These are phyloP conservation scores for Porites lobata DNA, from an alignment of 92 coral and sea anemone species.

Conservation along the genomic window DNA sequence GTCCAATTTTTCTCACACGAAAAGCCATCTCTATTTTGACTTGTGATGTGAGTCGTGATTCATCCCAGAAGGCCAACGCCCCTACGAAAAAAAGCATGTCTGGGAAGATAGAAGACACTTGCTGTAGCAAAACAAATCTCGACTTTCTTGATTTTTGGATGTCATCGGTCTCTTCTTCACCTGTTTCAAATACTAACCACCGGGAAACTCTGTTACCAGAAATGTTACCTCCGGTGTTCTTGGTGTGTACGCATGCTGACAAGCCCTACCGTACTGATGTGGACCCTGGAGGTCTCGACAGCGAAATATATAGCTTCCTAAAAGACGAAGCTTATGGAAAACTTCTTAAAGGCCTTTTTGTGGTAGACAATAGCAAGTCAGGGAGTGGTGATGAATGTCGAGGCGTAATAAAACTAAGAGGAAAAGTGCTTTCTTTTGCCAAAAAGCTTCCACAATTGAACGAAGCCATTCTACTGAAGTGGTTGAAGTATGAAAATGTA, in stretches of 20 bases:
- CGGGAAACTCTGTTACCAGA: not conserved
- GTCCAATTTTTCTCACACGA: slow-evolving; percentile 68
- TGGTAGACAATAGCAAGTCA: slow-evolving; percentile 64
- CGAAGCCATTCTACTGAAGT: slow-evolving; percentile 48
- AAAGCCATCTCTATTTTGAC: slow-evolving; percentile 68
- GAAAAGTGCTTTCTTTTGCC: slow-evolving; percentile 29
- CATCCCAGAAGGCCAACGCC: slow-evolving; percentile 45
- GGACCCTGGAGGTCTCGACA: slow-evolving; percentile 31
- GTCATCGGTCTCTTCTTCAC: slow-evolving; percentile 49
- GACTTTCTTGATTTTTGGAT: slow-evolving; percentile 75
- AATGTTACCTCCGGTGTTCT: slow-evolving; percentile 62
- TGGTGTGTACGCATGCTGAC: slow-evolving; percentile 78
- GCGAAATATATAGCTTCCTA: slow-evolving; percentile 38
- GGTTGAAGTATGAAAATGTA: slow-evolving; percentile 66
- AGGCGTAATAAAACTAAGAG: slow-evolving; percentile 47
- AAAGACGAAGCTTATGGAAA: slow-evolving; percentile 3
- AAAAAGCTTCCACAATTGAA: slow-evolving; percentile 20
- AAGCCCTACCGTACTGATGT: no score
- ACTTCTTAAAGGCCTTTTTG: slow-evolving; percentile 41
- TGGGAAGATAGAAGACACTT: slow-evolving; percentile 32
- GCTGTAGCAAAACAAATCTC: slow-evolving; percentile 23
- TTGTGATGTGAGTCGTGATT: slow-evolving; percentile 52
- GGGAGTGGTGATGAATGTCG: slow-evolving; percentile 23
- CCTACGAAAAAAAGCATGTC: slow-evolving; percentile 40
- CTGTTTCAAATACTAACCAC: not conserved